These are phyloP conservation scores for Sterna hirundo DNA, from an alignment of 2,113 vertebrate genomes.

Conservation along the genomic window DNA sequence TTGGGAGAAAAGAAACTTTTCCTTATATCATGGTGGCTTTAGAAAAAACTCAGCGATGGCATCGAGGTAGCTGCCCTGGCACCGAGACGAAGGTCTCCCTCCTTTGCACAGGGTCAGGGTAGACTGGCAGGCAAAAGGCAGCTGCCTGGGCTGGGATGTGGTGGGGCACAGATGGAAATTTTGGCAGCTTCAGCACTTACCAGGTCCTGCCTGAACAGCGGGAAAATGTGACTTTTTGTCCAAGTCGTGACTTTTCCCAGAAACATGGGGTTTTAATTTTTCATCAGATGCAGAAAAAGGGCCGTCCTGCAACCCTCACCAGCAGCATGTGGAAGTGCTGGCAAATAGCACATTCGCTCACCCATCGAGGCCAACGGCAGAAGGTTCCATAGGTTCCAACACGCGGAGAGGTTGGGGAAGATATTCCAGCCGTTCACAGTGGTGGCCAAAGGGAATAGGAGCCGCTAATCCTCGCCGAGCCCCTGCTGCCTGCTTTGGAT, in stretches of 20 bases:
- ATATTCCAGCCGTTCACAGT: neutral
- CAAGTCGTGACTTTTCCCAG: neutral
- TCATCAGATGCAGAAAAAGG: neutral
- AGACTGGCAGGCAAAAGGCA: neutral
- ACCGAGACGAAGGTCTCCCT: neutral
- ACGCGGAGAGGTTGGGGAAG: neutral
- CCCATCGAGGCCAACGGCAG: fast-evolving
- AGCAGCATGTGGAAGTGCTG: neutral
- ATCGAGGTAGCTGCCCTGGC: neutral
- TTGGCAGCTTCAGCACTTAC: neutral
- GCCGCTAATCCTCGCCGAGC: fast-evolving
- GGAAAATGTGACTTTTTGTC: neutral
- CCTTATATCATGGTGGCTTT: neutral
- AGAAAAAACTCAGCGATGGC: neutral
- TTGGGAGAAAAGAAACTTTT: neutral
- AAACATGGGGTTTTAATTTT: neutral
- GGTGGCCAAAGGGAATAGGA: neutral
- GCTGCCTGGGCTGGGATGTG: neutral
- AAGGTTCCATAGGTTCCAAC: neutral
- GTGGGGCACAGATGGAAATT: neutral
- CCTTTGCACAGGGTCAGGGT: fast-evolving
- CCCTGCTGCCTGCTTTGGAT: neutral
- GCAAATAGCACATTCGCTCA: neutral
- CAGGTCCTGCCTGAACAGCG: neutral
- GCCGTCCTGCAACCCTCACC: fast-evolving